Base-by-base conservation (phyloP, 2,888 invertebrate genomes). In the Podabrus alpinus region DNA sequence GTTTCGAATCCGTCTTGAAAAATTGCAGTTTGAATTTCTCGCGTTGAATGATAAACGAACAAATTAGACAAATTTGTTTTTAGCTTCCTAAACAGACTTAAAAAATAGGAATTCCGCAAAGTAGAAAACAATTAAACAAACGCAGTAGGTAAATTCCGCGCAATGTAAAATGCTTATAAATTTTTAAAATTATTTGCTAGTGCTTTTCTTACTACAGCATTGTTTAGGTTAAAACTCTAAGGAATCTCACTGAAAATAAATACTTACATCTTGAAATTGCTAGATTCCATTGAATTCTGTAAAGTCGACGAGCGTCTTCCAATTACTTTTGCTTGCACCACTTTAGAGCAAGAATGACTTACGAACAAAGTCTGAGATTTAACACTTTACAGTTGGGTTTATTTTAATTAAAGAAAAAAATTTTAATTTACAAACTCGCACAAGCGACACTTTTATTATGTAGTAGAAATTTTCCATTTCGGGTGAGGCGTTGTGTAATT, bases 161-260 rank as follows among this genome's bases (percentile, higher is more conserved):
- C 1, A 19, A 64, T 16, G 19, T 19, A 64, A 64, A 64, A 64
- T 64, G 21, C 13, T 19, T 80, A 80, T 80, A 79, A 77, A 80
- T 80, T 80, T 75, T 79, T 81, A 79, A 79, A 81, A 81, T 81
- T 81, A 81, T 81, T 75, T 75, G 69, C 62, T 68, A 75, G 75
- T 71, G 77, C 78, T 71, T 79, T 79, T 77, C 81, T 80, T 78
- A 79, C 75, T 79, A 79, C 78, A 79, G 80, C 78, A 81, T 80
- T 81, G 81, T 81, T 80, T 80, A 73, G 78, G 71, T 62, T 72
- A 73, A 79, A 80, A 78, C 77, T 77, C 79, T 69, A 70, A 77
- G 77, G 80, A 76, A 75, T 76, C 74, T 76, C 69, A 69, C 66
- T 79, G 78, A 80, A 79, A 80, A 80, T 78, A 78, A 78, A 80